Percentiles rank a stretch among this genome's conserved stretches.
phyloP scores from a whole-genome alignment of 2,888 invertebrate genomes.

The Galeopsomyia nigrocyanea region DNA sequence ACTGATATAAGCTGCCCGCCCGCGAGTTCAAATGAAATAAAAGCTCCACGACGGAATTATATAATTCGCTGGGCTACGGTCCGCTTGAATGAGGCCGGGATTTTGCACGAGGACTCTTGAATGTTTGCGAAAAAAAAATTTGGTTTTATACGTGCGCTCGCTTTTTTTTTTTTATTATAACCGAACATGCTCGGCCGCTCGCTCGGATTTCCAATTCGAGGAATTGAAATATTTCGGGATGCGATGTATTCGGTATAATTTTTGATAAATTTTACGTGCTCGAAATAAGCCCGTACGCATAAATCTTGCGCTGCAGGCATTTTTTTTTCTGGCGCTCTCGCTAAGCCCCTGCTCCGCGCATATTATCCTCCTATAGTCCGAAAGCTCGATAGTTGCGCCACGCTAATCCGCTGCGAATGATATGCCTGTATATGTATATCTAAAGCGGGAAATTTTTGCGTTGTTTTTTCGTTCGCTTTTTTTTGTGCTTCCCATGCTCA shows the following conservation, averaged over 20 bases:
- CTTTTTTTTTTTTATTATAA: too few species aligned
- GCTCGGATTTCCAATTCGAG: constrained; percentile 23
- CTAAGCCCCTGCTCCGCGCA: constrained; percentile 34
- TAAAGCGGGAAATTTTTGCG: neutral
- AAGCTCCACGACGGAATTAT: constrained; percentile 38
- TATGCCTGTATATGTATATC: constrained; percentile 1
- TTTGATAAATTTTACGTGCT: neutral
- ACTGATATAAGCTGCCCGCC: constrained; percentile 17
- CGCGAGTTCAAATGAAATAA: constrained; percentile 44
- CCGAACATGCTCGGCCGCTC: constrained; percentile 16
- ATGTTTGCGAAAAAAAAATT: neutral
- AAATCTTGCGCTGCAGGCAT: constrained; percentile 30
- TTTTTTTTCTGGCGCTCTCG: constrained; percentile 29
- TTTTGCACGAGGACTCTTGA: constrained; percentile 38
- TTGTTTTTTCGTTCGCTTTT: neutral
- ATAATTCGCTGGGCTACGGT: constrained; percentile 21
- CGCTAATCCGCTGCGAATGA: constrained; percentile 56
- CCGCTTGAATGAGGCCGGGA: constrained; percentile 9
- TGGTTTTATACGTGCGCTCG: too few species aligned
- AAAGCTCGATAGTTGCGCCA: constrained; percentile 56
- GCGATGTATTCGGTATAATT: constrained; percentile 27
- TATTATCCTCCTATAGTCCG: constrained; percentile 43
- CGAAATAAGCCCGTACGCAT: constrained; percentile 27
- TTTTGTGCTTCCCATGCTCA: neutral
- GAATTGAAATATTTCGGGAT: neutral